Percentiles rank a stretch among this genome's conserved stretches.
These are phyloP conservation scores for Helogale parvula DNA, from an alignment of 2,113 vertebrate species.

Conservation along the genomic window DNA sequence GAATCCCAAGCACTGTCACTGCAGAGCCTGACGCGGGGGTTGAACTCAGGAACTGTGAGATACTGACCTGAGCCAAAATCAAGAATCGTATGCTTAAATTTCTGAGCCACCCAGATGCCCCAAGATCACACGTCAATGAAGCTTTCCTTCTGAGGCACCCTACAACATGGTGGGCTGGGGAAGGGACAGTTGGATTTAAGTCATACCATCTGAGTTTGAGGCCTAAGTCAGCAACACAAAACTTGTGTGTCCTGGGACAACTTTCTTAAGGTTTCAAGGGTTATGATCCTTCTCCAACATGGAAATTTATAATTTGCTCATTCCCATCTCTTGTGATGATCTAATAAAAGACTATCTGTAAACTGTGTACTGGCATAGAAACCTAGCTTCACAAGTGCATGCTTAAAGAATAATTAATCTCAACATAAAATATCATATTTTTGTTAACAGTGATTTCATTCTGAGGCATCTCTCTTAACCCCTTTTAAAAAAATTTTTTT, in stretches of 20 bases:
- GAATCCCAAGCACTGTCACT: no score
- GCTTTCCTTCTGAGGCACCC: background rate
- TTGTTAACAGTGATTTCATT: background rate
- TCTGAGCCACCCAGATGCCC: no score
- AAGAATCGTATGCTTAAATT: no score
- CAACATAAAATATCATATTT: background rate
- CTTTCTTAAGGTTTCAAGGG: background rate
- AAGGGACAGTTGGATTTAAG: background rate
- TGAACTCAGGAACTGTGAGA: no score
- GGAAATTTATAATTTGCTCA: background rate
- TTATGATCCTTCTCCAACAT: background rate
- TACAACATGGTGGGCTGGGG: fast-evolving
- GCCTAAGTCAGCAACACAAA: background rate
- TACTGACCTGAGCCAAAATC: no score
- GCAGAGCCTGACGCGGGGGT: no score
- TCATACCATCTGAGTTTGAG: background rate
- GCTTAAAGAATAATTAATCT: background rate
- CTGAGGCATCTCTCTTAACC: background rate
- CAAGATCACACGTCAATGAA: background rate
- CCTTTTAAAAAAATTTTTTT: background rate
- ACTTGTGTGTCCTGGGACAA: background rate
- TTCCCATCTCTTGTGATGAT: background rate
- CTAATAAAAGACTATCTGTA: background rate
- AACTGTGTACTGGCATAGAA: background rate
- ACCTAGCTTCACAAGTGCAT: background rate